Evolutionary conservation across 2,113 vertebrate genomes (phyloP).

Genomic region (Gymnarchus niloticus): DNA sequence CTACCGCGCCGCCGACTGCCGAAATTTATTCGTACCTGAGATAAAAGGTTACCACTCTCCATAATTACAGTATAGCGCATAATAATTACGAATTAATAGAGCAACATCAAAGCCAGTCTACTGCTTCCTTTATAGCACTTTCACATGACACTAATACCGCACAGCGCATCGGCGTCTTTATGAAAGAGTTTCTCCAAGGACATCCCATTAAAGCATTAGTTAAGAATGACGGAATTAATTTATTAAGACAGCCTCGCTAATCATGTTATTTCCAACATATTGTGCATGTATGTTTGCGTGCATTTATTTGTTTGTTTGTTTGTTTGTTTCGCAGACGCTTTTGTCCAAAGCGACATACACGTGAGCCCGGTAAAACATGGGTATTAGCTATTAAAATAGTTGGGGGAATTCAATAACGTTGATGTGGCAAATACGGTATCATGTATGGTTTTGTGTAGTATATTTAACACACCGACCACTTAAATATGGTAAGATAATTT

Average conservation of each 20-base stretch:
- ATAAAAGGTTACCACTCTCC: neutral
- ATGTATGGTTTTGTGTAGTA: neutral
- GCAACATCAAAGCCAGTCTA: neutral
- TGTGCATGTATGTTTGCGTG: neutral
- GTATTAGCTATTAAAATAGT: neutral
- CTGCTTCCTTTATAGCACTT: neutral
- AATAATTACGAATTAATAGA: slow-evolving; percentile 1
- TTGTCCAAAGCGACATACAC: neutral
- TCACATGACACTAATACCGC: neutral
- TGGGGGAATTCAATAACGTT: neutral
- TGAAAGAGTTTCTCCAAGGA: neutral
- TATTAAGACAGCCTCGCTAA: neutral
- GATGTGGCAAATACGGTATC: neutral
- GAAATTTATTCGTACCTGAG: neutral
- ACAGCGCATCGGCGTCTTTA: neutral
- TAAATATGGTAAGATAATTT: neutral
- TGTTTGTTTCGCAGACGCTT: neutral
- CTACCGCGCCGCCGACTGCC: neutral
- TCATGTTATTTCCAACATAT: neutral
- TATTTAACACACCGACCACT: neutral
- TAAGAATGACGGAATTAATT: neutral
- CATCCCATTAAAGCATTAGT: neutral
- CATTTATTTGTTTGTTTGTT: too few relatives aligned
- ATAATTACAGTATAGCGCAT: neutral
- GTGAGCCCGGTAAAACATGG: neutral